Percentiles rank a stretch among this genome's conserved stretches.
Conservation (phyloP, 2,888 invertebrate species). For the Drosophila trichaetosa region DNA sequence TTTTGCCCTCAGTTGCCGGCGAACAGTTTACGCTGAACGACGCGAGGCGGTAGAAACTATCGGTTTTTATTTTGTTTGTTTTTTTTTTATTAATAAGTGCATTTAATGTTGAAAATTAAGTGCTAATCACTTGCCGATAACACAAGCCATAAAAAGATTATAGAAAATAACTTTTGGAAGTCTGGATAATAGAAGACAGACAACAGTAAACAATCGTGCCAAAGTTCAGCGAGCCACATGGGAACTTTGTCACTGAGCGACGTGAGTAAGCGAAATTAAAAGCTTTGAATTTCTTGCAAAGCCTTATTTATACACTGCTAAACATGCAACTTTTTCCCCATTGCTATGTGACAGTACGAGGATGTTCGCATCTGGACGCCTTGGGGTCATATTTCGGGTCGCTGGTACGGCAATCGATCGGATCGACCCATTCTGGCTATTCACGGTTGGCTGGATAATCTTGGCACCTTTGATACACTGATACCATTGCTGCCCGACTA, state of each 20-base stretch:
- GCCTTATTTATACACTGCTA: conserved; percentile 47
- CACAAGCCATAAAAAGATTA: conserved; percentile 7
- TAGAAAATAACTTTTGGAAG: conserved; percentile 30
- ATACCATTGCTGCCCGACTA: conserved; percentile 87
- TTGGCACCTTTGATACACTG: conserved; percentile 89
- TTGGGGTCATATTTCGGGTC: conserved; percentile 89
- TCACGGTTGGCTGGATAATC: conserved; percentile 92
- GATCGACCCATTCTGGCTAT: conserved; percentile 88
- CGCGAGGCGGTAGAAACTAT: not conserved
- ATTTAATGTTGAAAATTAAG: not conserved
- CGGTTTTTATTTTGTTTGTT: not conserved
- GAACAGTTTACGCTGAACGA: not conserved
- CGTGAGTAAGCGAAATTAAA: conserved; percentile 38
- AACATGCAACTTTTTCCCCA: conserved; percentile 16
- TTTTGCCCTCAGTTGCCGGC: conserved; percentile 8
- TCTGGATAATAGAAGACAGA: not conserved
- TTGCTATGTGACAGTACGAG: conserved; percentile 82
- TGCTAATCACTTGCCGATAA: not conserved
- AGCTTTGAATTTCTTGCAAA: conserved; percentile 6
- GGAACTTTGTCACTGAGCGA: conserved; percentile 53
- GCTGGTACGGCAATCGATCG: conserved; percentile 88
- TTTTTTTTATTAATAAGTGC: not conserved
- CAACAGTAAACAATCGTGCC: conserved; percentile 1
- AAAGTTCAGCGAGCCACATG: conserved; percentile 44
- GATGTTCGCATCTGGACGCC: conserved; percentile 88